Conservation (phyloP, 2,797 vertebrate species). For the Rhincodon typus region DNA sequence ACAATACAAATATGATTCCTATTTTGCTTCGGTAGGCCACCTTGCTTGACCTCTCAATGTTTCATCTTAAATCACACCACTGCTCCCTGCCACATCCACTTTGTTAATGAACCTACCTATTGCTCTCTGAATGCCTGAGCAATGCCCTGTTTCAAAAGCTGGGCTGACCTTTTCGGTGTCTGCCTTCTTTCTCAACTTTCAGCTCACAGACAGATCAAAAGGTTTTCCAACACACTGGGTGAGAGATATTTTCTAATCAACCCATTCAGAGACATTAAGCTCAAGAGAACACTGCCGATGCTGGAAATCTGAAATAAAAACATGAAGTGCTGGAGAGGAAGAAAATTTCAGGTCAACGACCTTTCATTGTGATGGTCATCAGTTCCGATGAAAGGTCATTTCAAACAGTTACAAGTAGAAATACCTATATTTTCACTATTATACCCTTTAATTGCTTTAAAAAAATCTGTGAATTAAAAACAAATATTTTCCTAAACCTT, state of each 20-base stretch:
- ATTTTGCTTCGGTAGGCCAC: not conserved
- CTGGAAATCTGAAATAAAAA: not conserved
- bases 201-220: no score
- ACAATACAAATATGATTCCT: not conserved
- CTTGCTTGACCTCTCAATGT: not conserved
- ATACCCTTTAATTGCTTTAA: not conserved
- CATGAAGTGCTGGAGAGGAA: not conserved
- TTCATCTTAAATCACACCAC: not conserved
- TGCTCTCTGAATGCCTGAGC: not conserved
- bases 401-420: no score
- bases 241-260: not conserved
- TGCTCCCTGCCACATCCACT: not conserved
- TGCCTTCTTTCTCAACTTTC: not conserved
- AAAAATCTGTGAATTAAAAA: not conserved
- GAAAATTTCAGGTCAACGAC: not conserved
- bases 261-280: no score
- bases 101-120: not conserved
- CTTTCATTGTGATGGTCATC: no score
- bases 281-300: not conserved
- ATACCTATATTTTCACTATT: no score
- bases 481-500: not conserved
- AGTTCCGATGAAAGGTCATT: no score
- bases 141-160: not conserved
- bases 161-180: not conserved
- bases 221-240: not conserved